These are phyloP conservation scores for Acholoe squamosa DNA, from an alignment of 2,888 invertebrate genomes.

Conservation along the genomic window DNA sequence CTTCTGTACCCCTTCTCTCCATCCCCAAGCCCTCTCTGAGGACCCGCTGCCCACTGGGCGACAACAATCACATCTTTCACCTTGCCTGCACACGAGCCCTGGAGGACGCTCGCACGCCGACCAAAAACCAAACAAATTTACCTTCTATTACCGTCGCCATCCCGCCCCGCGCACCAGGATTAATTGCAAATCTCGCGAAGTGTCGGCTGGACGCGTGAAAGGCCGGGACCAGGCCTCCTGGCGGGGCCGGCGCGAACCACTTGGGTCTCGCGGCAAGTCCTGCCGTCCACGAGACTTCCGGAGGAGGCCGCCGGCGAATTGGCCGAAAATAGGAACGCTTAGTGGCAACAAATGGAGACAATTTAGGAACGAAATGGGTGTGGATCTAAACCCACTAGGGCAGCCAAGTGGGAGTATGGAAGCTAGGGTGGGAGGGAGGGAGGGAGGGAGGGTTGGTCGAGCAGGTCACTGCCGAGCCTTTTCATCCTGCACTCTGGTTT, in stretches of 20 bases:
- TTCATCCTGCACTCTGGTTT: no score
- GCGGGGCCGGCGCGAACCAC: constrained; percentile 40
- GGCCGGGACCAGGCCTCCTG: constrained; percentile 52
- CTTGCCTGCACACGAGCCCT: constrained; percentile 18
- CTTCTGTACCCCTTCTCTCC: not conserved
- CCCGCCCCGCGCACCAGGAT: constrained; percentile 36
- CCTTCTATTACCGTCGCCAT: constrained; percentile 53
- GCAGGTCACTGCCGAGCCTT: no score
- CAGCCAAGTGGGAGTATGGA: not conserved
- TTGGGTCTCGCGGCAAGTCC: constrained; percentile 36
- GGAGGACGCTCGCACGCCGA: constrained; percentile 45
- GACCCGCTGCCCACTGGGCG: constrained; percentile 1
- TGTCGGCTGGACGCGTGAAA: constrained; percentile 59
- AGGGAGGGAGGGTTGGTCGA: not conserved
- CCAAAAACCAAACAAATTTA: constrained; percentile 61
- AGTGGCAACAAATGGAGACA: constrained; percentile 59
- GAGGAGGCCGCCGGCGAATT: constrained; percentile 45
- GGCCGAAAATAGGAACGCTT: constrained; percentile 59
- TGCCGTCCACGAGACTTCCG: constrained; percentile 37
- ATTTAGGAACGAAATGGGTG: constrained; percentile 42
- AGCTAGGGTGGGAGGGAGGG: not conserved
- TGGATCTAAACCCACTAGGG: constrained; percentile 37
- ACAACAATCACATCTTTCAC: constrained; percentile 44
- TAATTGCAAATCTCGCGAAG: constrained; percentile 62
- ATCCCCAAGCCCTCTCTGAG: not conserved